Evolutionary conservation across 2,888 invertebrate species (phyloP), one percentile per base, ranked within the genome.

Genomic region (Adela reaumurella): DNA sequence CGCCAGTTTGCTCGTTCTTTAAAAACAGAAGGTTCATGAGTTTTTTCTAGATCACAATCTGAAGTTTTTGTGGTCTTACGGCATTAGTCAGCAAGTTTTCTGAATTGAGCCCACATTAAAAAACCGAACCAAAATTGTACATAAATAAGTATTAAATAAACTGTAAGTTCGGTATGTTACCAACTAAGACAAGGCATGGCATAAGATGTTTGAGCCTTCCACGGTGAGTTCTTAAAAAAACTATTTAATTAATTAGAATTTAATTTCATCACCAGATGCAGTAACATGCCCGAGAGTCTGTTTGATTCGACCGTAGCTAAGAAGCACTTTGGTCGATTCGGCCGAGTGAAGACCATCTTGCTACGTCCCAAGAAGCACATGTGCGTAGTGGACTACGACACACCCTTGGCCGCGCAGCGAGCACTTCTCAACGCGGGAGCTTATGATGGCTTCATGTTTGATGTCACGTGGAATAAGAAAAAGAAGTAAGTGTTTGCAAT

Each of bases 301-400:
- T 76, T 87, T 48, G 84, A 87, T 54, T 62, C 82, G 1, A 63
- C 74, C 46, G 64, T 82, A 18, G 85, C 87, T 1, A 85, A 84
- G 56, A 76, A 82, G 50, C 85, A 89, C 62, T 90, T 90, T 52
- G 74, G 83, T 17, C 83, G 85, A 59, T 93, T 86, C 72, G 93
- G 93, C 0, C 80, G 76, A 42, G 83, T 91, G 2, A 80, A 81
- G 14, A 83, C 83, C 53, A 83, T 92, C 46, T 80, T 83, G 35
- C 69, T 89, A 47, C 82, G 84, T 46, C 84, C 85, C 0, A 85
- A 82, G 50, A 83, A 84, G 46, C 79, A 81, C 50, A 80, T 81
- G 55, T 90, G 90, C 54, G 82, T 84, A 0, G 81, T 92, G 8
- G 87, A 87, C 58, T 93, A 89, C 70, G 81, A 82, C 42, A 82